Conservation (phyloP, 2,888 invertebrate genomes). For the Tetramorium bicarinatum region DNA sequence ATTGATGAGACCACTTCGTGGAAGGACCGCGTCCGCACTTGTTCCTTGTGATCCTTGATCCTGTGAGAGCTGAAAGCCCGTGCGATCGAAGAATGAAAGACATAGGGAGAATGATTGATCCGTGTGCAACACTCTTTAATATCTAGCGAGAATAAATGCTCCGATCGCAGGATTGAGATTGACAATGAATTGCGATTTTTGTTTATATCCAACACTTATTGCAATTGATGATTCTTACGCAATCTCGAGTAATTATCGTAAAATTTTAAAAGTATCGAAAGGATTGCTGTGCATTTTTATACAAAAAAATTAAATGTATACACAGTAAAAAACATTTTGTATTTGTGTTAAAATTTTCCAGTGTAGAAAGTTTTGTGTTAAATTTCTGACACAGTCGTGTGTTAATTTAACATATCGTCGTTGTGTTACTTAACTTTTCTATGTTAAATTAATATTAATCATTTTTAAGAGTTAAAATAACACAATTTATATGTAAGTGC, state of each 20-base stretch:
- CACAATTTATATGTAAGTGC: too few relatives aligned
- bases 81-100: constrained; percentile 27
- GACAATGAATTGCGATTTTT: background rate
- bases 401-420: too few relatives aligned
- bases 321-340: too few relatives aligned
- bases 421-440: too few relatives aligned
- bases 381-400: too few relatives aligned
- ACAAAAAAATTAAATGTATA: background rate
- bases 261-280: background rate
- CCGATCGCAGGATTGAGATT: background rate
- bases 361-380: too few relatives aligned
- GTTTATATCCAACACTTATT: background rate
- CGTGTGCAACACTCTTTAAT: constrained; percentile 30
- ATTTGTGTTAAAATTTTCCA: too few relatives aligned
- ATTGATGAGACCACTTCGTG: constrained; percentile 54
- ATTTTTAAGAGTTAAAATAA: too few relatives aligned
- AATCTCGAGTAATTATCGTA: background rate
- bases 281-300: background rate
- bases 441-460: too few relatives aligned
- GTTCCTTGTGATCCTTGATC: constrained; percentile 49
- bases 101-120: constrained; percentile 42
- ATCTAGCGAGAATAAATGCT: constrained; percentile 15
- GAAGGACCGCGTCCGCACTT: constrained; percentile 53
- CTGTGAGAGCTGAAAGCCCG: constrained; percentile 25
- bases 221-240: background rate